Evolutionary conservation across 2,888 invertebrate species (phyloP).

Genomic region (Scaptomyza parva): DNA sequence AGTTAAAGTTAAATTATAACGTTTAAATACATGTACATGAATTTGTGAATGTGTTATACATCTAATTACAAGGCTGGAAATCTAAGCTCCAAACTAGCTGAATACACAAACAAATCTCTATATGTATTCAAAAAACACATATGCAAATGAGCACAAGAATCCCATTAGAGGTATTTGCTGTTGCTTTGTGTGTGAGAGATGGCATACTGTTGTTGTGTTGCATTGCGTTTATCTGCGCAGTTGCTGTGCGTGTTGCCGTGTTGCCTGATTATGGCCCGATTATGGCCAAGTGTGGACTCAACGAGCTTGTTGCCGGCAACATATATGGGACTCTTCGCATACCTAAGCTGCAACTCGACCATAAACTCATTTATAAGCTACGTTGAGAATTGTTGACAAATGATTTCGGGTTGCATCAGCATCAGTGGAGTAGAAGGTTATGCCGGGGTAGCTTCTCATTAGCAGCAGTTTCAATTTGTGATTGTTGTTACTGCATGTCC

Average conservation of each 20-base stretch:
- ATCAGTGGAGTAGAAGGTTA: not conserved
- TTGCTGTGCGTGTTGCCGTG: not conserved
- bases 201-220: not conserved
- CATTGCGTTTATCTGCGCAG: not conserved
- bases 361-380: constrained; percentile 6
- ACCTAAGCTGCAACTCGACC: constrained; percentile 1
- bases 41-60: too few relatives aligned
- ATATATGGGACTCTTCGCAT: constrained; percentile 3
- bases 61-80: not conserved
- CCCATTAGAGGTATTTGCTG: constrained; percentile 1
- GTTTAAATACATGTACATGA: not conserved
- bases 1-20: not conserved
- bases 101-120: not conserved
- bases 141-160: constrained; percentile 22
- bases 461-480: constrained; percentile 32
- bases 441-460: constrained; percentile 41
- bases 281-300: constrained; percentile 8
- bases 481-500: constrained; percentile 21
- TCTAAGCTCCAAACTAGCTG: not conserved
- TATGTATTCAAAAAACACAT: not conserved
- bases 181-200: not conserved
- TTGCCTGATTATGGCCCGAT: constrained; percentile 11
- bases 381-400: constrained; percentile 16
- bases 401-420: not conserved
- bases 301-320: not conserved